Evolutionary conservation across 2,113 vertebrate species (phyloP).

Genomic region (Corvus hawaiiensis): DNA sequence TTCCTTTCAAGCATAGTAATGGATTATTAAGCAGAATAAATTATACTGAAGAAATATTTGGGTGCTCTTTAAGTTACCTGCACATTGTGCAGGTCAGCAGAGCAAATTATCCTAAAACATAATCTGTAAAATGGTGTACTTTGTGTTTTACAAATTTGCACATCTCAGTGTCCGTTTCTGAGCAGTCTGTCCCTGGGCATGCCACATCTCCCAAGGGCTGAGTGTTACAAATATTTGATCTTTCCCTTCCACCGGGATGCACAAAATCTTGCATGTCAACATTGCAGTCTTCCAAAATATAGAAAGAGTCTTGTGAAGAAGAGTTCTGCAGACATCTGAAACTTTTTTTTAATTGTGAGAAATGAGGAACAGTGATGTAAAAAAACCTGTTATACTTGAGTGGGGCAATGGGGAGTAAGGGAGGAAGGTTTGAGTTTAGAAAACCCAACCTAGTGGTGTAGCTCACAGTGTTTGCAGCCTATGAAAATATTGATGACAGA

Average conservation of each 20-base stretch:
- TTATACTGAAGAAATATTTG: neutral
- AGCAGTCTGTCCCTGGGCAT: neutral
- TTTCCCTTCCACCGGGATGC: neutral
- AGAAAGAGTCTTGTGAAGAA: neutral
- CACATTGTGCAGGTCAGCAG: neutral
- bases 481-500: constrained; percentile 28
- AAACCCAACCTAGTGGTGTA: neutral
- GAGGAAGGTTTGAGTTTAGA: neutral
- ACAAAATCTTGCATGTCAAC: neutral
- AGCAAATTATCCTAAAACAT: neutral
- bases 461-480: constrained; percentile 7
- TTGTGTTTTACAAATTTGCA: neutral
- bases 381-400: neutral
- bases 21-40: neutral
- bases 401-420: neutral
- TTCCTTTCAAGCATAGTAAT: neutral
- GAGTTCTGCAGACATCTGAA: neutral
- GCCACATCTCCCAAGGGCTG: neutral
- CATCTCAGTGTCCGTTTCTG: neutral
- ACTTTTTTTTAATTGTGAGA: neutral
- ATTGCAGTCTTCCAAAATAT: neutral
- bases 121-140: neutral
- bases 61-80: neutral
- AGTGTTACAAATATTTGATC: fast-evolving
- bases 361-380: neutral